Base-by-base conservation (phyloP, 1,140 invertebrate species). In the Triops cancriformis region DNA sequence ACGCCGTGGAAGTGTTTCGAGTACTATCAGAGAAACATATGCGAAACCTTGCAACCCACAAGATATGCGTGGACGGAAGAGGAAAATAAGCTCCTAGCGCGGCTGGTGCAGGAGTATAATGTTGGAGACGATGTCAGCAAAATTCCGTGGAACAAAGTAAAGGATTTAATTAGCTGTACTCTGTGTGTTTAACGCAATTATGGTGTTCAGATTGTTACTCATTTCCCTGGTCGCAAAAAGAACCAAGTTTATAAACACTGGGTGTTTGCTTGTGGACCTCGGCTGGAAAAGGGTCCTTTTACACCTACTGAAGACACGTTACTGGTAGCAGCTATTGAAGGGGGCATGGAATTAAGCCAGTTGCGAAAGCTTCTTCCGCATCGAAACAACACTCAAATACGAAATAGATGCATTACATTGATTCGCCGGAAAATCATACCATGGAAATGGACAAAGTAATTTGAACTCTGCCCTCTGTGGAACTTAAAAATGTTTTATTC, bases 121-220 rank as follows among this genome's bases (percentile, higher is more conserved):
- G 11, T 18, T 9, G 31, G 43, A 28, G 51, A 14, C 51, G 74
- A 45, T 11, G 42, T 43, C 12, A 45, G 28, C 27, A 73, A 78
- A 23, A 73, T 78, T 26, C n/a, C 41, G 27, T 78, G 77, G 77
- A 73, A 78, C 7, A 73, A 78, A 73, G 26, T 78, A 7, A 73
- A 18, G 26, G n/a, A 1, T 7, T 43, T n/a, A 18, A 41, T 74
- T 45, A 72, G 45, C 0, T 14, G 12, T 28, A 6, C 4, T 1
- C n/a, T 75, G 18, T 42, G 27, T 75, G 12, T 18, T 75, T 26
- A 0, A 12, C n/a, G 10, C 72, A 72, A 77, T 26, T 73, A 41
- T 73, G 42, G 5, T 45, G 1, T 12, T 26, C n/a, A 75, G 23
- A 75, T 45, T 45, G 23, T 26, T 75, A 11, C 41, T 37, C 1